These are phyloP conservation scores for Microcebus ravelobensis DNA, from an alignment of 2,113 vertebrate genomes.

Conservation along the genomic window DNA sequence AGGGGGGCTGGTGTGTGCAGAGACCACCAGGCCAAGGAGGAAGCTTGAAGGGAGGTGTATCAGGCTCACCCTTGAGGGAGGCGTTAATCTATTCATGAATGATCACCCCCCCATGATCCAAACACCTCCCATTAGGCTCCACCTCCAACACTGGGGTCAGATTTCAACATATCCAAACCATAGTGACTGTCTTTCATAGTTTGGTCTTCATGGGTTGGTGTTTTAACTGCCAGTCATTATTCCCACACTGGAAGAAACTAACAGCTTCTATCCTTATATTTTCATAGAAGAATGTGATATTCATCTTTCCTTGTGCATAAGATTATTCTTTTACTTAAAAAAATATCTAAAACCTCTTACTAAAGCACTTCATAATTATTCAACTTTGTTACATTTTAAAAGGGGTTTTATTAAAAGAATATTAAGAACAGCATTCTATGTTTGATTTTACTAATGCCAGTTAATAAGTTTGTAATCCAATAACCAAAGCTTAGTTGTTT, in stretches of 20 bases:
- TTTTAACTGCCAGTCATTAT: neutral
- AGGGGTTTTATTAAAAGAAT: conserved; percentile 55
- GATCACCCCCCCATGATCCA: neutral
- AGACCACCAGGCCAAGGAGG: neutral
- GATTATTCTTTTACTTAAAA: conserved; percentile 59
- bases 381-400: conserved; percentile 63
- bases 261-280: neutral
- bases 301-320: neutral
- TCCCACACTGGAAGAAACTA: neutral
- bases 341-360: conserved; percentile 37
- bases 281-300: neutral
- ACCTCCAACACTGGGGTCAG: neutral
- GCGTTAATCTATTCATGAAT: neutral
- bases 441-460: conserved; percentile 57
- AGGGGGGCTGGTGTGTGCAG: neutral
- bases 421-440: conserved; percentile 44
- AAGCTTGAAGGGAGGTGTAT: neutral
- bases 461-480: conserved; percentile 66
- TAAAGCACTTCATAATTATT: conserved; percentile 57
- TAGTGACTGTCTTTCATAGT: neutral
- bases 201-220: neutral
- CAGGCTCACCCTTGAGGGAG: neutral
- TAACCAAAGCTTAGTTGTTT: conserved; percentile 59
- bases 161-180: neutral
- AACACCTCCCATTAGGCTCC: neutral